Evolutionary conservation across 1,140 invertebrate species (phyloP).

Genomic region (Drosophila repletoides): DNA sequence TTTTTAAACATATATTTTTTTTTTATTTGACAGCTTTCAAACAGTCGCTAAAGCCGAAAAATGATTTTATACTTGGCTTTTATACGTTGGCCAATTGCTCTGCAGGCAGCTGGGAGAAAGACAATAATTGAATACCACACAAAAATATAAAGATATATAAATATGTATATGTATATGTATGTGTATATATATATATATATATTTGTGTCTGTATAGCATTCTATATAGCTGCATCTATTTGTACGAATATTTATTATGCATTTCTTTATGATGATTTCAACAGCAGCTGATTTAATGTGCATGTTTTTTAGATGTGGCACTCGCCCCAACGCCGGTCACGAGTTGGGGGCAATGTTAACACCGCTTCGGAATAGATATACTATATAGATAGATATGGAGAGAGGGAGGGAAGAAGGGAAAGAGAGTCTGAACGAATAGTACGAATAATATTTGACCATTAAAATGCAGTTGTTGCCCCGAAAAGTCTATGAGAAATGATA

Average conservation of each 20-base stretch:
- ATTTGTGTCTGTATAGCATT: background rate
- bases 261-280: slow-evolving; percentile 56
- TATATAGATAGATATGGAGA: no score
- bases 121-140: slow-evolving; percentile 64
- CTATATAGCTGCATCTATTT: slow-evolving; percentile 1
- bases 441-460: slow-evolving; percentile 77
- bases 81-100: slow-evolving; percentile 17
- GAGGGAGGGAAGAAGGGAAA: no score
- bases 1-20: background rate
- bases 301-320: slow-evolving; percentile 24
- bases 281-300: slow-evolving; percentile 64
- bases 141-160: slow-evolving; percentile 35
- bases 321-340: slow-evolving; percentile 47
- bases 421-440: slow-evolving; percentile 39
- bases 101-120: slow-evolving; percentile 34
- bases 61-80: slow-evolving; percentile 54
- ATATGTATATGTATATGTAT: slow-evolving; percentile 38
- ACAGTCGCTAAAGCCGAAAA: background rate
- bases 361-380: slow-evolving; percentile 45
- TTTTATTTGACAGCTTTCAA: background rate
- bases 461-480: slow-evolving; percentile 51
- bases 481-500: slow-evolving; percentile 58
- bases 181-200: slow-evolving; percentile 42
- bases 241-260: slow-evolving; percentile 41
- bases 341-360: slow-evolving; percentile 70